Evolutionary conservation across 2,888 invertebrate genomes (phyloP), one percentile per base, ranked within the genome.

Genomic region (Amorpha juglandis): DNA sequence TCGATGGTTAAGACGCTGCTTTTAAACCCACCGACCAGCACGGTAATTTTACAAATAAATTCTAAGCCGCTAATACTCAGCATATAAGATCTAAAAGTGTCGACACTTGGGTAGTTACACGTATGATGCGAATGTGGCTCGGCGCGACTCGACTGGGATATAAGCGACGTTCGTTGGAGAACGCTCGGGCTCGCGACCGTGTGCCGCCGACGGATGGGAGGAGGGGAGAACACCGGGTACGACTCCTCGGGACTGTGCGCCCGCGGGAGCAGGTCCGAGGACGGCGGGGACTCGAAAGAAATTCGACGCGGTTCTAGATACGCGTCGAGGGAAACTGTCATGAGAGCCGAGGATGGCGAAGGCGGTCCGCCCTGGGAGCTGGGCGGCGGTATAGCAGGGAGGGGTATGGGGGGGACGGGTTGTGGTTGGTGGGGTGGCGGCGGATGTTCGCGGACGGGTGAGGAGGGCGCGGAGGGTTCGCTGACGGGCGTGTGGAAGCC

Each of bases 211-310:
- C 96, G 84, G 95, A 95, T 96, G 0, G 97, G 96, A 42, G 97
- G 96, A 27, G 97, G 97, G 4, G 97, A 97, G 89, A 97, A 97
- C 55, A 97, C 97, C 4, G 97, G 97, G 81, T 96, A 97, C 70
- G 97, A 97, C 73, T 97, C 97, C 76, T 96, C 96, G n/a, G 96
- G 96, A 66, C 96, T 96, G 14, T 95, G 94, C 33, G 95, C 95
- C 35, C 96, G 94, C 21, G 95, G 94, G 74, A 95, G 94, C 55
- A 96, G 87, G 71, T 97, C 97, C 65, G 97, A 96, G 74, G 95
- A 95, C 4, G 97, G 95, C 12, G 97, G 96, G 8, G 97, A 97
- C 76, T 96, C 95, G 86, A 97, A 96, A 0, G 97, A 97, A 75
- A 98, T 96, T 63, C 97, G 94, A 35, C 96, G 96, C 0, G 97